Percentiles rank a stretch among this genome's conserved stretches.
phyloP scores from a whole-genome alignment of 1,140 invertebrate species.

The Cydia strobilella region DNA sequence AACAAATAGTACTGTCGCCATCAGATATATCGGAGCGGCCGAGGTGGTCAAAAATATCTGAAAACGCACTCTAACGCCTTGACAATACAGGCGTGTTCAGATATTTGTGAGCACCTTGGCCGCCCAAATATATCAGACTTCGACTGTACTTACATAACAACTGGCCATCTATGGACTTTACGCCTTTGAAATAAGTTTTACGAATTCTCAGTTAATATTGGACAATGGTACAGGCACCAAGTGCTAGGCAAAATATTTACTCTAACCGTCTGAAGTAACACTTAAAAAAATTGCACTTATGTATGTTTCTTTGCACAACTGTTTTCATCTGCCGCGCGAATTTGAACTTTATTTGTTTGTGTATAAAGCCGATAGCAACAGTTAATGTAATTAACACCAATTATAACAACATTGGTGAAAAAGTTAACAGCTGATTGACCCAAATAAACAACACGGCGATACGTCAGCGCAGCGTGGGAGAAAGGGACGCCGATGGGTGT shows the following conservation, averaged over 20 bases:
- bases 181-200: too few species aligned
- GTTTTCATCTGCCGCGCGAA: background rate
- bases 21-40: too few species aligned
- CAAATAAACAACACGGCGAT: constrained; percentile 38
- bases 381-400: constrained; percentile 7
- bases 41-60: too few species aligned
- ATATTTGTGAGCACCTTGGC: too few species aligned
- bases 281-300: background rate
- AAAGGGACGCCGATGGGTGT: constrained; percentile 42
- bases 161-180: too few species aligned
- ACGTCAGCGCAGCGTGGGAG: background rate
- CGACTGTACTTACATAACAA: too few species aligned
- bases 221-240: background rate
- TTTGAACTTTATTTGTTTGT: background rate
- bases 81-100: too few species aligned
- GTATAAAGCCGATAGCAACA: background rate
- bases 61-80: too few species aligned
- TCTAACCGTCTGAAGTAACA: background rate
- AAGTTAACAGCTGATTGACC: constrained; percentile 43
- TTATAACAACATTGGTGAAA: background rate
- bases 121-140: too few species aligned
- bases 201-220: background rate
- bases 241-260: constrained; percentile 19
- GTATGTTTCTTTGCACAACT: constrained; percentile 1
- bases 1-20: too few species aligned